A percentile compares a stretch with the other conserved stretches of the same genome.
phyloP scores from a whole-genome alignment of 2,888 invertebrate genomes.

The Nephrotoma flavescens region DNA sequence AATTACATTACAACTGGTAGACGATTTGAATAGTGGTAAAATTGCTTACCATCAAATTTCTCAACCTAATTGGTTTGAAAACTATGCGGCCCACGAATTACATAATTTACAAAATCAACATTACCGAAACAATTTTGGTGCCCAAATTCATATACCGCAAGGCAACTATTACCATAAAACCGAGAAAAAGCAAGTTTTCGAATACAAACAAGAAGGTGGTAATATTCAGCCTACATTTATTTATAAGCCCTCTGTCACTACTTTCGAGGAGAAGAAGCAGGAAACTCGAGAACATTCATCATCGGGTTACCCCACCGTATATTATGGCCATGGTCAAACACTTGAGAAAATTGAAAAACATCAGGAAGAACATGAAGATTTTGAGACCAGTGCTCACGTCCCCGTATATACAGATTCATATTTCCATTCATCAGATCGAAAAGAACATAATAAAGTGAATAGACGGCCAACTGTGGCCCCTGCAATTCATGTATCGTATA shows the following conservation, averaged over 20 bases:
- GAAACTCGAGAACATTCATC: not conserved
- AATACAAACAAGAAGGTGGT: conserved; percentile 6
- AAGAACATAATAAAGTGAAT: not conserved
- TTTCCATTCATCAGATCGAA: not conserved
- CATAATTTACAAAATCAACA: conserved; percentile 16
- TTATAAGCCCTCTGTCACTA: not conserved
- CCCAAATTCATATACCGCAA: conserved; percentile 5
- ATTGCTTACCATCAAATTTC: conserved; percentile 20
- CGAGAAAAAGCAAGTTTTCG: conserved; percentile 8
- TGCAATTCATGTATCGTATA: not conserved
- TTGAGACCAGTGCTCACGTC: conserved; percentile 23
- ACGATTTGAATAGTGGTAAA: conserved; percentile 24
- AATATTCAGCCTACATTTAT: conserved; percentile 6
- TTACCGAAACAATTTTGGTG: conserved; percentile 17
- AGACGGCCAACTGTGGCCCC: not conserved
- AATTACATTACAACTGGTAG: conserved; percentile 22
- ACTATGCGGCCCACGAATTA: conserved; percentile 21
- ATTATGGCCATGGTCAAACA: not conserved
- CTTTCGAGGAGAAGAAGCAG: not conserved
- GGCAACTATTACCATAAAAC: conserved; percentile 7
- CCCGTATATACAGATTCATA: conserved; percentile 9
- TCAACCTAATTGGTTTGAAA: conserved; percentile 27
- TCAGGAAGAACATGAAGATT: conserved; percentile 18
- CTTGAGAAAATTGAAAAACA: conserved; percentile 9
- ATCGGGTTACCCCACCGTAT: not conserved